A percentile compares a stretch with the other conserved stretches of the same genome.
Conservation (phyloP, 2,797 vertebrate species). For the Chaenodraco wilsoni region DNA sequence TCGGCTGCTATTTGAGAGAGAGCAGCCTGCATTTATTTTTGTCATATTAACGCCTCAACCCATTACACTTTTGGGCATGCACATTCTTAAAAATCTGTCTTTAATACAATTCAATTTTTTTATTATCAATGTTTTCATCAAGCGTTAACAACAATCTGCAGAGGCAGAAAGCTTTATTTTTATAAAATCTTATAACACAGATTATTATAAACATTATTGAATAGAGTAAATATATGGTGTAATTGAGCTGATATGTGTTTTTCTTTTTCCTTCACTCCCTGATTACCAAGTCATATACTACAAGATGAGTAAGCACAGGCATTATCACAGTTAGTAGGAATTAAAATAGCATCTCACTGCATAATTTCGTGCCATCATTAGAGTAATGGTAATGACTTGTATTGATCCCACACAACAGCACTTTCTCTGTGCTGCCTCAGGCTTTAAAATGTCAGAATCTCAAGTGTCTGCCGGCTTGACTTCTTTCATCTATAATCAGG, state of each 20-base stretch:
- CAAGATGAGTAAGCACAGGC: background rate
- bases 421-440: slow-evolving; percentile 25
- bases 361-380: slow-evolving; percentile 33
- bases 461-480: slow-evolving; percentile 36
- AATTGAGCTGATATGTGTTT: background rate
- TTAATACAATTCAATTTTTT: too few species aligned
- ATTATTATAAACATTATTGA: too few species aligned
- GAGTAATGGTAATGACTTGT: slow-evolving; percentile 40
- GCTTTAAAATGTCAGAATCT: slow-evolving; percentile 48
- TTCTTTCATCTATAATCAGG: slow-evolving; percentile 27
- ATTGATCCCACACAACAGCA: slow-evolving; percentile 39
- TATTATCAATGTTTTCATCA: background rate
- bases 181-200: too few species aligned
- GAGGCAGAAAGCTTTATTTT: background rate
- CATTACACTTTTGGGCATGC: background rate
- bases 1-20: slow-evolving; percentile 5
- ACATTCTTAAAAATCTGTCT: background rate
- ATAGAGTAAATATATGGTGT: background rate
- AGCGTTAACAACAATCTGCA: background rate
- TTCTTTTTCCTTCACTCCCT: background rate
- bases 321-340: slow-evolving; percentile 11
- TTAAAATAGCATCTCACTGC: slow-evolving; percentile 24
- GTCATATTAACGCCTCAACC: slow-evolving; percentile 27
- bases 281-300: background rate
- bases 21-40: background rate